Evolutionary conservation across 2,113 vertebrate genomes (phyloP), one percentile per base, ranked within the genome.

Genomic region (Datnioides undecimradiatus): DNA sequence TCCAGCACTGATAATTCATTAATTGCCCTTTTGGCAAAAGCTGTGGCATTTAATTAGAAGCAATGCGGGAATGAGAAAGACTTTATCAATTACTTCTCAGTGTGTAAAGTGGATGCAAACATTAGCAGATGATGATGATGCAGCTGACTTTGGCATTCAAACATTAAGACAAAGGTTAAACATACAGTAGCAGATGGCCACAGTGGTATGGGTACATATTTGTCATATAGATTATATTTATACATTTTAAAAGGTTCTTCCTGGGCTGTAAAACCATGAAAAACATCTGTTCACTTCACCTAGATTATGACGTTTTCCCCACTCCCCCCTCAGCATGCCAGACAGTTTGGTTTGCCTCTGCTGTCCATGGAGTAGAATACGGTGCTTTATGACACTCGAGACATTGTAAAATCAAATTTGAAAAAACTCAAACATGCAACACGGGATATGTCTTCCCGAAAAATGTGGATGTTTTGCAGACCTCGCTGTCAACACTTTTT

Each of bases 1-100:
- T 82, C 54, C 57, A 54, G 45, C 70, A 52, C 81, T 63, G 48
- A 84, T 89, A 79, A 85, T 79, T 78, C 62, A 84, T 87, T 87
- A 85, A 91, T 86, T 85, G 87, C 66, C 81, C 85, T 86, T 89
- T 85, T 74, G 83, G 73, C 79, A 76, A 72, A 38, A 51, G 77
- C 76, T 33, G 73, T 85, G 83, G 63, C 49, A 80, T 84, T 87
- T 88, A 80, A 90, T 90, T 89, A 82, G 71, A 81, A 71, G 58
- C 64, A 75, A 36, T 69, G 58, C 59, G 23, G 34, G 46, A 86
- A 69, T 65, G 23, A 82, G n/a, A 78, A 80, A 84, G 57, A 60
- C 74, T 63, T 74, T 57, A 88, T 88, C 75, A 66, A 71, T 79
- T 75, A 82, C 21, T 84, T 34, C 43, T 54, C 58, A 64, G 64